Conservation (phyloP, 2,888 invertebrate species). For the Baronia brevicornis region DNA sequence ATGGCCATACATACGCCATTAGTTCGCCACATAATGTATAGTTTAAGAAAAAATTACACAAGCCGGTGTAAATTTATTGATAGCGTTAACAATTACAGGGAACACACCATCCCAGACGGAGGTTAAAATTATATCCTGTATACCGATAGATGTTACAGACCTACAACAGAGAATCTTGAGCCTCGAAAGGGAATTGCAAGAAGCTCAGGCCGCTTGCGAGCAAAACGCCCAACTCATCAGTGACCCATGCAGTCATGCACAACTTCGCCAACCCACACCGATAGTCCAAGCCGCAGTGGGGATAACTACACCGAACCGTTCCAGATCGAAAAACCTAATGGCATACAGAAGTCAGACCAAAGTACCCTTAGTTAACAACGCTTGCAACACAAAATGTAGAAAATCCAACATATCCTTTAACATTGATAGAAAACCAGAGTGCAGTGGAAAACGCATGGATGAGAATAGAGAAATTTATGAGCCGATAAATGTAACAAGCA, state of each 20-base stretch:
- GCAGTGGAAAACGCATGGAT: no score
- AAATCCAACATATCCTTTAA: no score
- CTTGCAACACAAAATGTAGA: conserved; percentile 7
- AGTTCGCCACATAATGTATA: no score
- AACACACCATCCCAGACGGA: conserved; percentile 62
- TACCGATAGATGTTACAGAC: conserved; percentile 65
- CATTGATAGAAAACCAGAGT: no score
- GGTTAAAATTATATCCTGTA: conserved; percentile 67
- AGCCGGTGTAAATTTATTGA: no score
- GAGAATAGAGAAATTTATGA: conserved; percentile 4
- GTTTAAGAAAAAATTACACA: no score
- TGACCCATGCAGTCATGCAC: no score
- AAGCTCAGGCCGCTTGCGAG: conserved; percentile 13
- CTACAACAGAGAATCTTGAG: conserved; percentile 51
- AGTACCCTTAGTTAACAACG: conserved; percentile 5
- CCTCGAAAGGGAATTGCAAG: conserved; percentile 46
- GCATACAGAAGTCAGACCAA: conserved; percentile 7
- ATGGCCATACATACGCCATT: no score
- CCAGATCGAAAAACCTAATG: conserved; percentile 1
- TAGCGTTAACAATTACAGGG: conserved; percentile 34
- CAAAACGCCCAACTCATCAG: neutral
- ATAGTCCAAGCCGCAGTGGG: conserved; percentile 10
- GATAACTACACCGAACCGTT: conserved; percentile 2
- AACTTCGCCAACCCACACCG: no score
- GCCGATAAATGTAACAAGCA: conserved; percentile 1